phyloP scores from a whole-genome alignment of 2,113 vertebrate species.

The Paradisaea rubra region DNA sequence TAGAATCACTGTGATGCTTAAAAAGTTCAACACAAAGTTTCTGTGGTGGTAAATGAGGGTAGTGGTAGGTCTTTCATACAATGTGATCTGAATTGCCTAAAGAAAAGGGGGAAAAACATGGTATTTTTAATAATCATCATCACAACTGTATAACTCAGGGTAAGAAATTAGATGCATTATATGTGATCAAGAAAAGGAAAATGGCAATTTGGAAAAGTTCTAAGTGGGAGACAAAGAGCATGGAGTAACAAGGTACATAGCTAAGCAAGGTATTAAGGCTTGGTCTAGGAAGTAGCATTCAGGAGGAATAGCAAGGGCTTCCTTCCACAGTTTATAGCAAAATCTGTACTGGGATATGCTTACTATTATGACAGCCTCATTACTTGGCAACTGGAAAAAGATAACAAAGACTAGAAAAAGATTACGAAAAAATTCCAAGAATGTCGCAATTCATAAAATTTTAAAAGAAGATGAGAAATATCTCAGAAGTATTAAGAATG shows the following conservation, averaged over 20 bases:
- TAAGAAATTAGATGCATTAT: neutral
- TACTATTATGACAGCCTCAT: neutral
- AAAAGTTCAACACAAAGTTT: neutral
- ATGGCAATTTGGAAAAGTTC: neutral
- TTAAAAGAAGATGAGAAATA: neutral
- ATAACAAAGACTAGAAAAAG: neutral
- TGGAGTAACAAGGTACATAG: fast-evolving
- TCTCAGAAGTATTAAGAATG: neutral
- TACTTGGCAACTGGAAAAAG: neutral
- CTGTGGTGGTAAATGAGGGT: neutral
- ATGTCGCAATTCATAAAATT: neutral
- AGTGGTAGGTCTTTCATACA: neutral
- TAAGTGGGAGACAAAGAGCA: neutral
- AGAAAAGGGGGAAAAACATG: neutral
- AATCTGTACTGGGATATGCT: neutral
- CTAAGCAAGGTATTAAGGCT: neutral
- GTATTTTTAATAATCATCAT: neutral
- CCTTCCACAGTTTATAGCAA: neutral
- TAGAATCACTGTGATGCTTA: neutral
- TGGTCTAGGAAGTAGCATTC: neutral
- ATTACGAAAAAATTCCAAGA: neutral
- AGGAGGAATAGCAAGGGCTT: neutral
- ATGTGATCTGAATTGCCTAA: neutral
- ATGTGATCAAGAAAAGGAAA: neutral
- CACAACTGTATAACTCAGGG: neutral